Evolutionary conservation across 2,113 vertebrate species (phyloP).

Genomic region (Carassius carassius): DNA sequence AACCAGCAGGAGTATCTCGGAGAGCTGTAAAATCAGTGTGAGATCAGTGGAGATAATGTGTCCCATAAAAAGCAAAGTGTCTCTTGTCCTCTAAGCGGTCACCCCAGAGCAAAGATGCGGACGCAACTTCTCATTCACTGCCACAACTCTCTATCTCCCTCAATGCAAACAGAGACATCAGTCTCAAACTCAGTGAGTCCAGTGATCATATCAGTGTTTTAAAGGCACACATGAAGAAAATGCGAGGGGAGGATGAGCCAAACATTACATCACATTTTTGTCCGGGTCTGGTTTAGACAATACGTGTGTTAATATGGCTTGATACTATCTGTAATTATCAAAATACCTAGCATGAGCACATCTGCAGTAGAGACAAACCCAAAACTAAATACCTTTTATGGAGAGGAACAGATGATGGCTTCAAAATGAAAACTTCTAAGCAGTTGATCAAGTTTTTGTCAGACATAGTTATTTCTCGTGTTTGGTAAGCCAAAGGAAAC

Average conservation of each 20-base stretch:
- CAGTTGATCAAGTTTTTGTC: not conserved
- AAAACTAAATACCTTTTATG: not conserved
- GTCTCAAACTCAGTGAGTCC: slow-evolving; percentile 1
- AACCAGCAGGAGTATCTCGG: slow-evolving; percentile 28
- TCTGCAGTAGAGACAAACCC: not conserved
- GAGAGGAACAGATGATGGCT: not conserved
- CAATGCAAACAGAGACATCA: slow-evolving; percentile 56
- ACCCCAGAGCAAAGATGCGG: slow-evolving; percentile 32
- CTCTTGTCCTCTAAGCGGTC: slow-evolving; percentile 59
- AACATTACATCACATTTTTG: not conserved
- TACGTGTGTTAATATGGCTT: not conserved
- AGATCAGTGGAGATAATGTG: slow-evolving; percentile 60
- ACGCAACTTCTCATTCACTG: slow-evolving; percentile 22
- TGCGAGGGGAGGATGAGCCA: not conserved
- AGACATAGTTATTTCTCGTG: not conserved
- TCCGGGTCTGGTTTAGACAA: not conserved
- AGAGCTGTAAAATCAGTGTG: slow-evolving; percentile 32
- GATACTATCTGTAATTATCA: not conserved
- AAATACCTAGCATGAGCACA: not conserved
- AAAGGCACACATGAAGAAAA: slow-evolving; percentile 22
- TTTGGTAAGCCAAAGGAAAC: not conserved
- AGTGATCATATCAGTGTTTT: not conserved
- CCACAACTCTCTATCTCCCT: not conserved
- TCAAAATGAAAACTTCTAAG: not conserved
- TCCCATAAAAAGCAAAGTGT: slow-evolving; percentile 60